phyloP scores from a whole-genome alignment of 2,888 invertebrate species.

The Neocrepidodera transversa region DNA sequence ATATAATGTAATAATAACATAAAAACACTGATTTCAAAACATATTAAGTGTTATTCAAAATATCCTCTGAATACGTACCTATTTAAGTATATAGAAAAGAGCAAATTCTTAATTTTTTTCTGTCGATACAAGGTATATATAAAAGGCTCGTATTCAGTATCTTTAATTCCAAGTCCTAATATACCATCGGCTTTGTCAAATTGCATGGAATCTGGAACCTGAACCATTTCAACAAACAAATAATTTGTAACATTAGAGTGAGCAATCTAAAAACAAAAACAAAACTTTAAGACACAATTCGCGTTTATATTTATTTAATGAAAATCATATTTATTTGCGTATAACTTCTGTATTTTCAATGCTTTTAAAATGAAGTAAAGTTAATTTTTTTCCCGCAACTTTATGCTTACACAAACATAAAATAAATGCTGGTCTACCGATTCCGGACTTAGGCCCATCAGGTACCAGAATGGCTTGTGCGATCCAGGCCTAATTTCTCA shows the following conservation, averaged over 20 bases:
- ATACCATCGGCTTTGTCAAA: constrained; percentile 76
- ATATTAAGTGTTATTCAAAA: too few relatives aligned
- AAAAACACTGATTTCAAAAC: too few relatives aligned
- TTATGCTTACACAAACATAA: too few relatives aligned
- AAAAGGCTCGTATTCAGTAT: constrained; percentile 67
- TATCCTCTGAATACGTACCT: constrained; percentile 63
- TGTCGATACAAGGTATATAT: constrained; percentile 71
- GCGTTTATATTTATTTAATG: constrained; percentile 7
- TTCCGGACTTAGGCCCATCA: too few relatives aligned
- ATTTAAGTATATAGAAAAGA: constrained; percentile 76
- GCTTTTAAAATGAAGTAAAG: too few relatives aligned
- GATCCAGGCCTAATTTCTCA: too few relatives aligned
- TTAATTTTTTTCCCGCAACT: too few relatives aligned
- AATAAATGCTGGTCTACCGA: too few relatives aligned
- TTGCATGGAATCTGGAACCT: constrained; percentile 70
- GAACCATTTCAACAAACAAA: constrained; percentile 75
- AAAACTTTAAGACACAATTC: background rate
- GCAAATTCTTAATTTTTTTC: constrained; percentile 59
- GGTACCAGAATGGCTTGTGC: too few relatives aligned
- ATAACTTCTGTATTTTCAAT: too few relatives aligned
- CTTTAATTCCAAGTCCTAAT: constrained; percentile 69
- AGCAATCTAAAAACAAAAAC: constrained; percentile 61
- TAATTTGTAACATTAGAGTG: constrained; percentile 66
- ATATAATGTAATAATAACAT: too few relatives aligned
- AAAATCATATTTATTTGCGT: too few relatives aligned